These are phyloP conservation scores for Harpagus bidentatus DNA, from an alignment of 2,113 vertebrate genomes.

Conservation along the genomic window DNA sequence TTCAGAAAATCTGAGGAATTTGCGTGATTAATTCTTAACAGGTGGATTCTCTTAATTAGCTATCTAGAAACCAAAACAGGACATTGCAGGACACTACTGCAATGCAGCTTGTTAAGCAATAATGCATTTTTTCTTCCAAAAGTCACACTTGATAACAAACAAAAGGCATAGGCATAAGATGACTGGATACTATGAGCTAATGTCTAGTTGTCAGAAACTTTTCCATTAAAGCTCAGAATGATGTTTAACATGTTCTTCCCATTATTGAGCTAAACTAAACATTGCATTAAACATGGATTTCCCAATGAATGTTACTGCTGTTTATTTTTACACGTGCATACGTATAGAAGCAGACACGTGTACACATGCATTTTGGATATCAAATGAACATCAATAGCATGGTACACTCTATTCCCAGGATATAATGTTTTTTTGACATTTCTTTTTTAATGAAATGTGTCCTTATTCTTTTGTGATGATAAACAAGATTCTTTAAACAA, in stretches of 20 bases:
- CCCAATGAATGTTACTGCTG: not conserved
- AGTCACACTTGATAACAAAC: conserved; percentile 71
- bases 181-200: conserved; percentile 72
- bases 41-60: conserved; percentile 41
- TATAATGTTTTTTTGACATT: not conserved
- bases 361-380: not conserved
- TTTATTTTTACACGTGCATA: not conserved
- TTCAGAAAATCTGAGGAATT: not conserved
- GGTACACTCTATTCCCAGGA: not conserved
- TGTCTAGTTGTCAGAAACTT: conserved; percentile 69
- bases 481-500: not conserved
- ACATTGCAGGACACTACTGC: conserved; percentile 37
- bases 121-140: conserved; percentile 59
- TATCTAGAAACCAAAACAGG: conserved; percentile 30
- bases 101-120: conserved; percentile 57
- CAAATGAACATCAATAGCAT: not conserved
- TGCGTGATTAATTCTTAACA: not conserved
- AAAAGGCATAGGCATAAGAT: conserved; percentile 43
- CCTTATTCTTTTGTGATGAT: not conserved
- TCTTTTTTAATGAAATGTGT: not conserved
- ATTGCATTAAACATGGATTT: conserved; percentile 23
- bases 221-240: conserved; percentile 56
- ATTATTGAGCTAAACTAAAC: conserved; percentile 42
- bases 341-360: not conserved
- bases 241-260: conserved; percentile 58